Evolutionary conservation across 2,888 invertebrate species (phyloP).

Genomic region (Arenicola marina): DNA sequence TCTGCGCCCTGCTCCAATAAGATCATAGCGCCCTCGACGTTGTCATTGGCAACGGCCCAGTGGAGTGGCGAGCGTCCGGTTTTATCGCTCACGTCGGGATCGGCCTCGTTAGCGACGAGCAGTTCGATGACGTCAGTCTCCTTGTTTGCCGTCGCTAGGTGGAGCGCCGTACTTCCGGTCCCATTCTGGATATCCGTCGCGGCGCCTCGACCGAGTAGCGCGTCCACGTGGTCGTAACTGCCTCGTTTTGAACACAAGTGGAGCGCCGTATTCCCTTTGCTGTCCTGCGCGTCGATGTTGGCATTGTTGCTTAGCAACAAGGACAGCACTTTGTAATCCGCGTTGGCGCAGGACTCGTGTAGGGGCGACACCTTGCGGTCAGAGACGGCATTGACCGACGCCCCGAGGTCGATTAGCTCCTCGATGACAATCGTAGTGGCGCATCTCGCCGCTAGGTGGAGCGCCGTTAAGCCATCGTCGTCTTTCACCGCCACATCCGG

Average conservation of each 20-base stretch:
- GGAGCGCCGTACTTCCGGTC: conserved; percentile 1
- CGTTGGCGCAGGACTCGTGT: conserved; percentile 9
- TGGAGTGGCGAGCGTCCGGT: conserved; percentile 7
- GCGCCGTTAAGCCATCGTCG: neutral
- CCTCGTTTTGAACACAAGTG: conserved; percentile 13
- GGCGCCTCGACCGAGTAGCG: conserved; percentile 7
- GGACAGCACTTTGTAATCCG: conserved; percentile 6
- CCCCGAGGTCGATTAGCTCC: neutral
- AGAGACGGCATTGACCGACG: neutral
- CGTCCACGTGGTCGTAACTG: conserved; percentile 16
- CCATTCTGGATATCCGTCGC: conserved; percentile 7
- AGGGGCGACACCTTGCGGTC: neutral
- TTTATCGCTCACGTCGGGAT: conserved; percentile 12
- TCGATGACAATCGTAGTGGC: neutral
- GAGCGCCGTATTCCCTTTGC: conserved; percentile 11
- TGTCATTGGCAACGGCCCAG: neutral
- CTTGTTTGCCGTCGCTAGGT: conserved; percentile 6
- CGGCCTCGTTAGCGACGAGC: conserved; percentile 21
- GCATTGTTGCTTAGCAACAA: conserved; percentile 6
- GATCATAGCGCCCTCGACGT: conserved; percentile 11
- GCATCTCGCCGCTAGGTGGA: neutral
- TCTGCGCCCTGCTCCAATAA: conserved; percentile 21
- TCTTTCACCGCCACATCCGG: neutral
- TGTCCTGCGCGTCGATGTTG: conserved; percentile 8
- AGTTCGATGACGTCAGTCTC: conserved; percentile 28